These are phyloP conservation scores for Theretra japonica DNA, from an alignment of 2,888 invertebrate species.

Conservation along the genomic window DNA sequence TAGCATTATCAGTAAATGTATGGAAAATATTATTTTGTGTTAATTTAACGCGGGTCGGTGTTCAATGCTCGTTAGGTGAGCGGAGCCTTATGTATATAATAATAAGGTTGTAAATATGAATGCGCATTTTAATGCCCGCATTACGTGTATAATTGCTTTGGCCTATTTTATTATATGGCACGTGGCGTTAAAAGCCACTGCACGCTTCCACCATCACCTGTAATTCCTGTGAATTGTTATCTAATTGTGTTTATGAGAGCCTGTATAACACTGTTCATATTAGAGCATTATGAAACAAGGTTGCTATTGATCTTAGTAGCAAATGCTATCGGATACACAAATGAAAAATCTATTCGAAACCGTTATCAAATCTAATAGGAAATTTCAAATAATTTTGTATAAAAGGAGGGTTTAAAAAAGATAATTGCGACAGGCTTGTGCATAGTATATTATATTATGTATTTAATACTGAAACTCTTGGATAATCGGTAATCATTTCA, in stretches of 20 bases:
- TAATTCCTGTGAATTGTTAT: conserved; percentile 21
- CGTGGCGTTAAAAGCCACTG: conserved; percentile 5
- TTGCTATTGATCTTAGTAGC: no score
- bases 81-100: background rate
- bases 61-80: background rate
- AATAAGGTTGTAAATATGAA: background rate
- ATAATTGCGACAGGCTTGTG: no score
- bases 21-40: conserved; percentile 9
- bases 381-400: no score
- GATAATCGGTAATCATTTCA: no score
- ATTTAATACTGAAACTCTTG: no score
- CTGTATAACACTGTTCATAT: background rate
- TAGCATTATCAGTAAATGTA: background rate
- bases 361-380: no score
- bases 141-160: background rate
- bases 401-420: no score
- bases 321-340: no score
- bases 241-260: conserved; percentile 22
- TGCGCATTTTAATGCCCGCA: background rate
- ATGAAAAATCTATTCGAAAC: no score
- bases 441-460: no score
- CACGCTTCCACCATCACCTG: background rate
- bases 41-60: background rate
- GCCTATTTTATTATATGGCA: conserved; percentile 14
- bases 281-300: background rate